Conservation (phyloP, 1,140 invertebrate species). For the Eulimnadia texana region DNA sequence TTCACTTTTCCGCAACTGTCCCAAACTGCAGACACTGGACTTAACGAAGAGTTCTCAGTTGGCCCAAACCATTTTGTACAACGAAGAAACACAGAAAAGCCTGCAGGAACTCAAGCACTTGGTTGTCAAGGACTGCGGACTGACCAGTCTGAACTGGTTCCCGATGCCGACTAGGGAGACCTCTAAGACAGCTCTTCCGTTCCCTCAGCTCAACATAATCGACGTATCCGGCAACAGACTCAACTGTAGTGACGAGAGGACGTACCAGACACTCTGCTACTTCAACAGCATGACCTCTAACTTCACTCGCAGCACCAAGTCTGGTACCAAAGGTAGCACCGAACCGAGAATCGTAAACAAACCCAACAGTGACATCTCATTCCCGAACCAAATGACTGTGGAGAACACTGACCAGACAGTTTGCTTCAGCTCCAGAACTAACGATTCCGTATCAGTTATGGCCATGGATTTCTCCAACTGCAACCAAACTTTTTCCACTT, state of each 20-base stretch:
- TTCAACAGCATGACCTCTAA: not conserved
- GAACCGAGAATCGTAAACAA: not conserved
- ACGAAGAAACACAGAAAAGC: not conserved
- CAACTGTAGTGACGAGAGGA: not conserved
- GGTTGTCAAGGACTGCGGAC: not conserved
- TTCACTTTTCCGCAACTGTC: not conserved
- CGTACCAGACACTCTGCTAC: not conserved
- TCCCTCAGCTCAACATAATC: not conserved
- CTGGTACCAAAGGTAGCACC: not conserved
- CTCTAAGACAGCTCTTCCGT: not conserved
- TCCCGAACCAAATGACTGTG: not conserved
- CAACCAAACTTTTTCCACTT: not conserved
- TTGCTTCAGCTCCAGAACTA: not conserved
- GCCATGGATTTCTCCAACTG: not conserved
- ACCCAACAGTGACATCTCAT: not conserved
- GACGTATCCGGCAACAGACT: not conserved
- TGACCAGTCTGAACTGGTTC: not conserved
- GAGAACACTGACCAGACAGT: not conserved
- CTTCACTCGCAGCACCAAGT: not conserved
- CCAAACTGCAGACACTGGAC: not conserved
- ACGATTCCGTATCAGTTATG: not conserved
- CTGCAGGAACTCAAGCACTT: not conserved
- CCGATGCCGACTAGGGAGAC: not conserved
- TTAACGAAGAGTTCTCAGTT: not conserved
- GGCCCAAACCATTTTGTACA: not conserved